Base-by-base conservation (phyloP, 2,113 vertebrate species). In the Aegithalos caudatus region DNA sequence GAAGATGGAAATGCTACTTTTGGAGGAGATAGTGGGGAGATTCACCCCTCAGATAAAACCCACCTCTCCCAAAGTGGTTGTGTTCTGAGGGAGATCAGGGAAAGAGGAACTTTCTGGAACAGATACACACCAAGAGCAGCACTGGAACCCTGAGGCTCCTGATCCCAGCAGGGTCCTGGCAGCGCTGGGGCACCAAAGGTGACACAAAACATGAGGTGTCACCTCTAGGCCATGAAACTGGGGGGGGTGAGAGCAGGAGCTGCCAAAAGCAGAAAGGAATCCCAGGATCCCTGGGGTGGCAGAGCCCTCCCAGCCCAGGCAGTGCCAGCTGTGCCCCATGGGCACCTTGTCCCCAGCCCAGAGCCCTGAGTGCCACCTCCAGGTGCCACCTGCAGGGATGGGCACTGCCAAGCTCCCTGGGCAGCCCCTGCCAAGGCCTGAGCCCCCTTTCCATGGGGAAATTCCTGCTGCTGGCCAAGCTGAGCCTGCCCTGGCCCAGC, bases 281-380 rank as follows among this genome's bases (percentile, higher is more conserved):
- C 21, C 6, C 42, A 1, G 3, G 2, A 71, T 6, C 56, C 1
- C 16, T 1, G n/a, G 1, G 47, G 11, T 79, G 85, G 85, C 2
- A 21, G 4, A 80, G 11, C 66, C 48, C 57, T 31, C 11, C 35
- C 42, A 80, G 85, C 25, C 66, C n/a, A n/a, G n/a, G n/a, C n/a
- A n/a, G n/a, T n/a, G n/a, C n/a, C n/a, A n/a, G n/a, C n/a, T n/a
- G n/a, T n/a, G n/a, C n/a, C n/a, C n/a, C n/a, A n/a, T n/a, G n/a
- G n/a, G n/a, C n/a, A n/a, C n/a, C n/a, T n/a, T n/a, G n/a, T n/a
- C n/a, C n/a, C n/a, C n/a, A n/a, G n/a, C n/a, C n/a, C n/a, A n/a
- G n/a, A n/a, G n/a, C 66, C 1, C 69, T 84, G 4, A 73, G 81
- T 72, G 60, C 61, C 82, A 74, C 51, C 2, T 23, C 24, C 71